Conservation (phyloP, 64 coral and sea anemone genomes). For the Anthopleura sola region DNA sequence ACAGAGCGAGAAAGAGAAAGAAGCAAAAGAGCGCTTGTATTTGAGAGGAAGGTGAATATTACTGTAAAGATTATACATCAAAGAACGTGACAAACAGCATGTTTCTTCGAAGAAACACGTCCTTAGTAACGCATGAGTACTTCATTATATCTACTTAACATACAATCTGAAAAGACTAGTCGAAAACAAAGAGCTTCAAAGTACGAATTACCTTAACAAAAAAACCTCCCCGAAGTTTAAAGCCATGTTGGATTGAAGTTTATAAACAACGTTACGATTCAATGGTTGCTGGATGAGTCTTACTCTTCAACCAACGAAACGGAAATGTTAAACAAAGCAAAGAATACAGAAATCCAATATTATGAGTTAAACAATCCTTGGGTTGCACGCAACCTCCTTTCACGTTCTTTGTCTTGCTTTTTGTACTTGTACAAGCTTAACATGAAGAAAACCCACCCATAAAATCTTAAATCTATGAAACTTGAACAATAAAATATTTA, state of each 20-base stretch:
- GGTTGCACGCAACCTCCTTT: neutral
- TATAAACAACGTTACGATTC: neutral
- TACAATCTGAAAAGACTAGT: neutral
- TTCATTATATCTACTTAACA: neutral
- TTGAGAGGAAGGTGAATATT: neutral
- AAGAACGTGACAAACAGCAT: neutral
- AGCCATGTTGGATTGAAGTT: neutral
- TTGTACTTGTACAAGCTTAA: neutral
- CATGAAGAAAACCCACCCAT: neutral
- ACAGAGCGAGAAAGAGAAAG: neutral
- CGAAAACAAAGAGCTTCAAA: neutral
- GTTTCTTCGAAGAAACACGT: neutral
- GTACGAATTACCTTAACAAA: neutral
- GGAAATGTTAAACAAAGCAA: conserved; percentile 11
- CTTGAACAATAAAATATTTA: neutral
- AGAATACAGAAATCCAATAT: neutral
- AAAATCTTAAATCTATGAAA: neutral
- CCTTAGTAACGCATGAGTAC: neutral
- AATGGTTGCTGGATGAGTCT: neutral
- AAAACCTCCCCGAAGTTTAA: neutral
- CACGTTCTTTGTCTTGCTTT: no score
- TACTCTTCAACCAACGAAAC: neutral
- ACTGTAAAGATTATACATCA: neutral
- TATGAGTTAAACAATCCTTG: neutral
- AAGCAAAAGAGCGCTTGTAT: neutral